Evolutionary conservation across 2,888 invertebrate genomes (phyloP).

Genomic region (Dioctria rufipes): DNA sequence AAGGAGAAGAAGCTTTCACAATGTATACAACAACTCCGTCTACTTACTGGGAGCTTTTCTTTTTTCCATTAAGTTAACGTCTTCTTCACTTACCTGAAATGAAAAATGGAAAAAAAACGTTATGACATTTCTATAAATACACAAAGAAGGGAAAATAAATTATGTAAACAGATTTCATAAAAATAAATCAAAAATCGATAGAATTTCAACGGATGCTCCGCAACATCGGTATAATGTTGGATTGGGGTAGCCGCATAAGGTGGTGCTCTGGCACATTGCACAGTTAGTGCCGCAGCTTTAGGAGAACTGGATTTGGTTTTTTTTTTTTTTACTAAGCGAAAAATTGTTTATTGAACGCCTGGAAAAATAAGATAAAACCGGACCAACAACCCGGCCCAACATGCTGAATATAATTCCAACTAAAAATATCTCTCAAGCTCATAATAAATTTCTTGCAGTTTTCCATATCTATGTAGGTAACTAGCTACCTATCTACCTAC

Average conservation of each 20-base stretch:
- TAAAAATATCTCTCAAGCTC: neutral
- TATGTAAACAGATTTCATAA: constrained; percentile 36
- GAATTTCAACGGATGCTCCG: neutral
- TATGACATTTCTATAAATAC: constrained; percentile 48
- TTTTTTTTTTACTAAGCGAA: constrained; percentile 17
- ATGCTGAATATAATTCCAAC: neutral
- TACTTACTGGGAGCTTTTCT: too few relatives aligned
- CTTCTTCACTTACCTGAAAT: constrained; percentile 45
- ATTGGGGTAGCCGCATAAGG: neutral
- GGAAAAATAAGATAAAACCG: constrained; percentile 32
- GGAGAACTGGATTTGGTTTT: too few relatives aligned
- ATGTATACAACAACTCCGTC: too few relatives aligned
- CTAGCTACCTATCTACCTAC: neutral
- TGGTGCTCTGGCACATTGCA: too few relatives aligned
- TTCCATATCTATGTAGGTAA: neutral
- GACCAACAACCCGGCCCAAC: neutral
- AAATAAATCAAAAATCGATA: constrained; percentile 47
- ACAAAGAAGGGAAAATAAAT: constrained; percentile 22
- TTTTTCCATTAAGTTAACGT: constrained; percentile 16
- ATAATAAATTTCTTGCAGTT: constrained; percentile 44
- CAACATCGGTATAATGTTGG: neutral
- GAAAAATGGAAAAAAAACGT: constrained; percentile 25
- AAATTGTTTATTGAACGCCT: constrained; percentile 13
- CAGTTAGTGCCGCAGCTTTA: too few relatives aligned
- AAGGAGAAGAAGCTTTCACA: too few relatives aligned